Conservation (phyloP, 2,113 vertebrate genomes). For the Microcebus ravelobensis region DNA sequence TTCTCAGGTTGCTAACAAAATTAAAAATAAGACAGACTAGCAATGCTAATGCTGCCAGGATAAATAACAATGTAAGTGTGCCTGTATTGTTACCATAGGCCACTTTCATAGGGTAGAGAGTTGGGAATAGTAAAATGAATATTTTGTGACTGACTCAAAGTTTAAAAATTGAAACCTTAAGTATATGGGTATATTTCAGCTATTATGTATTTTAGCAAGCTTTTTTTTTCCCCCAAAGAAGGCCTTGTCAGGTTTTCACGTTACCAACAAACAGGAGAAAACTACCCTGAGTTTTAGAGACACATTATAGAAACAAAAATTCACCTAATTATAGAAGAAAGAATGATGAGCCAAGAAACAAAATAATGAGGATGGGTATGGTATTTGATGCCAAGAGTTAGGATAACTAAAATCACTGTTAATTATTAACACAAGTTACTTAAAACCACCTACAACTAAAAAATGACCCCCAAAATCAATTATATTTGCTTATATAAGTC, state of each 20-base stretch:
- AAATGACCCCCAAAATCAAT: neutral
- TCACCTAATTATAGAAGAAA: neutral
- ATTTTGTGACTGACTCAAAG: conserved; percentile 52
- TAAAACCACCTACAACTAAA: neutral
- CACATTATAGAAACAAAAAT: neutral
- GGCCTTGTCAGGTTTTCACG: neutral
- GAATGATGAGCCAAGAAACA: neutral
- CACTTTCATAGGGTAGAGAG: neutral
- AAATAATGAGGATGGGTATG: neutral
- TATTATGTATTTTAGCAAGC: conserved; percentile 15
- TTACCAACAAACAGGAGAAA: neutral
- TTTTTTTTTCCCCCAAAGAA: neutral
- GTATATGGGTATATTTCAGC: neutral
- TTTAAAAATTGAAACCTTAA: conserved; percentile 52
- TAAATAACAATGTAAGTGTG: conserved; percentile 24
- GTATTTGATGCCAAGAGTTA: neutral
- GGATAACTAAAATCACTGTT: neutral
- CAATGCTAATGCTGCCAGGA: neutral
- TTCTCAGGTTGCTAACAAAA: conserved; percentile 19
- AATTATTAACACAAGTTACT: neutral
- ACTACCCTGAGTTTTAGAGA: neutral
- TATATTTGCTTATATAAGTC: neutral
- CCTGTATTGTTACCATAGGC: neutral
- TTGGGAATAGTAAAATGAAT: conserved; percentile 35
- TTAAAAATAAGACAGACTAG: neutral